phyloP scores from a whole-genome alignment of 2,113 vertebrate species.

The Oncorhynchus tshawytscha region DNA sequence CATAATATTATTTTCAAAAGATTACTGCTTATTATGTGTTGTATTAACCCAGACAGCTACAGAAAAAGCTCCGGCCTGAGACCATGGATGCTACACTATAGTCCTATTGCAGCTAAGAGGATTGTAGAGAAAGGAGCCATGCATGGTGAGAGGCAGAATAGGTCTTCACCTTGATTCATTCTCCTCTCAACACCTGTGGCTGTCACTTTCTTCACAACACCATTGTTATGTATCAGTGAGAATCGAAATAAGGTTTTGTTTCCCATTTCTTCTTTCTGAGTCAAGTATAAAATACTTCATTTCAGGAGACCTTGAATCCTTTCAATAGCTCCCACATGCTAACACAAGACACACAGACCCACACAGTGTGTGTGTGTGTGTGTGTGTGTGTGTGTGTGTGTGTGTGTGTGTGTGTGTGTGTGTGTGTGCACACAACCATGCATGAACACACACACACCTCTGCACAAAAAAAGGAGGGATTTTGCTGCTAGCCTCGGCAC shows the following conservation, averaged over 20 bases:
- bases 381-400: too few relatives aligned
- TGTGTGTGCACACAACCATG: too few relatives aligned
- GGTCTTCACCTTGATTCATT: constrained; percentile 37
- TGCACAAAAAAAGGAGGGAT: background rate
- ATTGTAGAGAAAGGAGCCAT: background rate
- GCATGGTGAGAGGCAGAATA: constrained; percentile 13
- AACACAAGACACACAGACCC: too few relatives aligned
- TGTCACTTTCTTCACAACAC: background rate
- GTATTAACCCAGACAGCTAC: background rate
- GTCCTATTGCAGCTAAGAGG: background rate
- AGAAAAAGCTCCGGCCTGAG: background rate
- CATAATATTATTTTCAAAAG: background rate
- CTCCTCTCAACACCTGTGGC: constrained; percentile 31
- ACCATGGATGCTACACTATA: background rate
- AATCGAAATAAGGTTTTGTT: background rate
- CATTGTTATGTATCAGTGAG: background rate
- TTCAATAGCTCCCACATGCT: constrained; percentile 7
- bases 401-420: too few relatives aligned
- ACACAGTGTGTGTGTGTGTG: too few relatives aligned
- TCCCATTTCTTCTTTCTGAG: background rate
- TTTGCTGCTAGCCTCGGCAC: background rate
- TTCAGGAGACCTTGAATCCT: constrained; percentile 35
- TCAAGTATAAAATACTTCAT: constrained; percentile 8
- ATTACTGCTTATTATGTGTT: background rate
- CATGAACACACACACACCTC: background rate